Evolutionary conservation across 2,888 invertebrate species (phyloP).

Genomic region (Escarpia spicata): DNA sequence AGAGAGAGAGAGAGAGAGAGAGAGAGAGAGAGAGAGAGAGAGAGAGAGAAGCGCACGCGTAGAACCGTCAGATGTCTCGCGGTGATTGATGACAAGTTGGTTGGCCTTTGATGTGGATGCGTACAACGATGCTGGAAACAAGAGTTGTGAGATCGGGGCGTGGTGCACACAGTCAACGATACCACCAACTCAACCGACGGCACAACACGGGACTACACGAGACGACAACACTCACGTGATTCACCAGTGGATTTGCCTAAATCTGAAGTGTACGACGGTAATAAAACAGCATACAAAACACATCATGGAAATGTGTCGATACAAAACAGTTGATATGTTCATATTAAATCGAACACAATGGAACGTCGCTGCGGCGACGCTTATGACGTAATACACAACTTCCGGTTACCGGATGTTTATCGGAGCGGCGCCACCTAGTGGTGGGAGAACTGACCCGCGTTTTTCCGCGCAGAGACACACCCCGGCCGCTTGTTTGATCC

Average conservation of each 20-base stretch:
- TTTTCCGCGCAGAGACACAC: neutral
- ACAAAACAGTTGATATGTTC: constrained; percentile 17
- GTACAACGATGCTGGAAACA: neutral
- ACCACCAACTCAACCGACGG: neutral
- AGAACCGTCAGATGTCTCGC: too few species aligned
- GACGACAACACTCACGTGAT: neutral
- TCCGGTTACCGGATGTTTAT: neutral
- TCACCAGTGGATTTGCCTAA: neutral
- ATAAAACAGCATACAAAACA: constrained; percentile 14
- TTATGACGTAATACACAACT: constrained; percentile 14
- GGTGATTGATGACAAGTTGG: neutral
- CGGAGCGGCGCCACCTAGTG: neutral
- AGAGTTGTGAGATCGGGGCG: neutral
- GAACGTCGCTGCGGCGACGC: neutral
- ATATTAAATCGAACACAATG: constrained; percentile 8
- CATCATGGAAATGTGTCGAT: constrained; percentile 17
- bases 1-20: neutral
- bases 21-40: neutral
- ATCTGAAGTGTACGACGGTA: neutral
- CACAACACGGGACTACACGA: neutral
- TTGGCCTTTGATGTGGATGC: neutral
- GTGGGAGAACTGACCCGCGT: neutral
- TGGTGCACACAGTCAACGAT: neutral
- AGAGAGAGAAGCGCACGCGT: too few species aligned
- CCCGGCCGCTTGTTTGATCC: neutral